Evolutionary conservation across 2,113 vertebrate genomes (phyloP).

Genomic region (Gadus macrocephalus): DNA sequence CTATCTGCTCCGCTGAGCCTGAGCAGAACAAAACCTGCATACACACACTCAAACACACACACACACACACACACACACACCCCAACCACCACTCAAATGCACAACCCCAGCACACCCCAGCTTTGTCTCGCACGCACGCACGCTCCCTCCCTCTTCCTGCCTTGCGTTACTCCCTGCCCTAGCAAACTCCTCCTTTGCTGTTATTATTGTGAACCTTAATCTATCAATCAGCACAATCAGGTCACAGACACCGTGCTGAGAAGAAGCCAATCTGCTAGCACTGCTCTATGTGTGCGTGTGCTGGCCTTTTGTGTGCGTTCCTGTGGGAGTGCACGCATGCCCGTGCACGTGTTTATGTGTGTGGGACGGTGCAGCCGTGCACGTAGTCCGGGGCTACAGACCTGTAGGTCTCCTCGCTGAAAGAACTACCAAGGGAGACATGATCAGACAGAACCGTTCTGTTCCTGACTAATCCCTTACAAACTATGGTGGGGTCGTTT

Average conservation of each 20-base stretch:
- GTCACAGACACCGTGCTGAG: conserved; percentile 44
- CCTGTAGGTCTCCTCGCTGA: conserved; percentile 27
- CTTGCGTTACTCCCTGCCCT: conserved; percentile 27
- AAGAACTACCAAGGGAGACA: neutral
- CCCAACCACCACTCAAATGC: neutral
- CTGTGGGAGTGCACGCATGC: too few relatives aligned
- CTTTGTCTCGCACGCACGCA: neutral
- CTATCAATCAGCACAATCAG: conserved; percentile 74
- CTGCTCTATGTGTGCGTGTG: neutral
- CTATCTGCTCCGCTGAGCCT: conserved; percentile 47
- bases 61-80: conserved; percentile 18
- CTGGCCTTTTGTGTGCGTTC: neutral
- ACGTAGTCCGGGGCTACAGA: conserved; percentile 53
- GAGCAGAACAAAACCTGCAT: conserved; percentile 57
- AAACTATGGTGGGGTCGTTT: too few relatives aligned
- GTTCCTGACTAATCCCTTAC: neutral
- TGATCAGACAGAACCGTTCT: neutral
- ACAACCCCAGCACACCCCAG: neutral
- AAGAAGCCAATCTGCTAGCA: too few relatives aligned
- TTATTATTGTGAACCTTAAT: conserved; percentile 63
- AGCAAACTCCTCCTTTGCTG: conserved; percentile 51
- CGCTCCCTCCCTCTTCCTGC: too few relatives aligned
- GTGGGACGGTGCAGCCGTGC: neutral
- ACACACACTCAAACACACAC: conserved; percentile 23
- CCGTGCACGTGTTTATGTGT: too few relatives aligned